Evolutionary conservation across 1,140 invertebrate genomes (phyloP), one percentile per base, ranked within the genome.

Genomic region (Halotydeus destructor): DNA sequence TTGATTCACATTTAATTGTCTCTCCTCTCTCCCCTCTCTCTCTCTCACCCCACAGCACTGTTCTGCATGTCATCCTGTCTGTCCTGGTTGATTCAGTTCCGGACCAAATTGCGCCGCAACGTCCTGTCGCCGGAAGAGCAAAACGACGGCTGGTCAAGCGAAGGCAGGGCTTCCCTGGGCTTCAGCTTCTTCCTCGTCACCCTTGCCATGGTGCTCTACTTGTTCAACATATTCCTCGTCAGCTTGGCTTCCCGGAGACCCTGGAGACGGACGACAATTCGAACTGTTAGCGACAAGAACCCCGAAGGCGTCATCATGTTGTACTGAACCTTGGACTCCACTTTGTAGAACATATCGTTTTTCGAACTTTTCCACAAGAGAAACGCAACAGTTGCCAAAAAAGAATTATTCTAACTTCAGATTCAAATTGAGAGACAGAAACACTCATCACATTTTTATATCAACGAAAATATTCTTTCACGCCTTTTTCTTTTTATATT

Each of bases 181-280:
- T 75, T 71, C 55, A 80, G 77, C n/a, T 82, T 77, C 60, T 81
- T 75, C 72, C 67, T 84, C 45, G 70, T 81, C 5, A 72, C 79
- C 2, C 71, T 70, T 16, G 71, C 78, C 2, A 65, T 70, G 6
- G 60, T 74, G 40, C 62, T 77, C 16, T 75, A 75, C 49, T 62
- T 78, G 27, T 56, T 78, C 24, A 84, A 81, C 60, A 69, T 82
- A 46, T 60, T 76, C 3, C 64, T 81, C 39, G 67, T 84, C 5
- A 69, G 71, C 44, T 69, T 79, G 50, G 76, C 75, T 12, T 73
- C 71, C 34, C 69, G 68, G 22, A 72, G 75, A 54, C 63, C 65
- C 6, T 62, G 69, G 19, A 67, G 73, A 25, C 44, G 50, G 16
- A 39, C 49, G 31, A 63, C 69, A 21, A 71, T 71, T 48, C 52